Evolutionary conservation across 2,113 vertebrate genomes (phyloP).

Genomic region (Eurypyga helias): DNA sequence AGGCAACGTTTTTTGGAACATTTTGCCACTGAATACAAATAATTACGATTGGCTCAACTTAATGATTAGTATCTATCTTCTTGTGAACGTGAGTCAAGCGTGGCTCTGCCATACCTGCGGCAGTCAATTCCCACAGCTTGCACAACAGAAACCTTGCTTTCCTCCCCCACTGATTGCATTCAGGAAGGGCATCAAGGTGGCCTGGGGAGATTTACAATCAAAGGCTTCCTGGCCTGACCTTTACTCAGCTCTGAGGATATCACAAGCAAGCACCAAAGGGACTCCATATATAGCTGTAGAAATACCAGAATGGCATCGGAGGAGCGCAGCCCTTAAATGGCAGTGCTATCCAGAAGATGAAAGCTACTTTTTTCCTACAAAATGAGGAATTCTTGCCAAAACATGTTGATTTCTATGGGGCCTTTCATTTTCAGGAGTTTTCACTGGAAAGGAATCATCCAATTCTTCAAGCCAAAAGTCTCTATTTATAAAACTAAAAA

Average conservation of each 20-base stretch:
- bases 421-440: slow-evolving; percentile 9
- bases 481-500: slow-evolving; percentile 6
- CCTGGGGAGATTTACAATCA: slow-evolving; percentile 30
- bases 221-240: slow-evolving; percentile 52
- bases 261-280: background rate
- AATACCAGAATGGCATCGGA: background rate
- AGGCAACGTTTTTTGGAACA: background rate
- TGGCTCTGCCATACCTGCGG: background rate
- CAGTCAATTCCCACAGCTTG: background rate
- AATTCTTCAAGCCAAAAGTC: background rate
- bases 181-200: slow-evolving; percentile 56
- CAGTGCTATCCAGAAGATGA: slow-evolving; percentile 5
- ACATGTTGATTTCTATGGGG: background rate
- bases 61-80: background rate
- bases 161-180: background rate
- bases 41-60: background rate
- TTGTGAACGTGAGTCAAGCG: fast-evolving
- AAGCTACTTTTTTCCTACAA: background rate
- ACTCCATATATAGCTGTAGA: slow-evolving; percentile 43
- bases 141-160: background rate
- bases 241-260: background rate
- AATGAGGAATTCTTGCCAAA: background rate
- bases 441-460: background rate
- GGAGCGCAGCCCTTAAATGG: background rate
- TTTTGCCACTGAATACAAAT: background rate